Evolutionary conservation across 1,140 invertebrate genomes (phyloP), one percentile per base, ranked within the genome.

Genomic region (Temnothorax longispinosus): DNA sequence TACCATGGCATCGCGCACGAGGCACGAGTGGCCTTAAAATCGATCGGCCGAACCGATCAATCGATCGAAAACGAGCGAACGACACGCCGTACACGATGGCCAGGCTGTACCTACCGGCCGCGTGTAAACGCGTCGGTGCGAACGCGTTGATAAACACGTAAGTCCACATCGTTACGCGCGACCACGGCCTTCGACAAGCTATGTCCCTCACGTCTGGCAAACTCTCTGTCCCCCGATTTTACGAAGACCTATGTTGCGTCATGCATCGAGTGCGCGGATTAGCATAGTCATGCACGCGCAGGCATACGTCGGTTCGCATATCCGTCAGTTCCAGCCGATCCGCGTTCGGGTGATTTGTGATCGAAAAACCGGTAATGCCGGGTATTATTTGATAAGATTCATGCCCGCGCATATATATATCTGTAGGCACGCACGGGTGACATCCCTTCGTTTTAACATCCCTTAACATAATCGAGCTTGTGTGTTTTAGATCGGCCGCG

Each of bases 141-240:
- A 91, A 91, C 88, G 88, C 86, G 82, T 77, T 88, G 86, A 89
- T 91, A 91, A 91, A 91, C 90, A 91, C 88, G 80, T 90, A 88
- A 91, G 87, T 91, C 86, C 88, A 91, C 91, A 89, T 91, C 90
- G 90, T 91, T 91, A 91, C 90, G 88, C 82, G 85, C 88, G 86
- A 69, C 84, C 86, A 89, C 87, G 74, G 64, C 44, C 80, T 88
- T 58, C 90, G 62, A 86, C 86, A 86, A 88, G 82, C 77, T 72
- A 86, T 76, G 86, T 89, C 85, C 72, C 88, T 64, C 88, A 85
- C 75, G 65, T 86, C 78, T 71, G 65, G 80, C 75, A 90, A 90
- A 90, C 90, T 81, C 47, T 35, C 56, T 72, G 62, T 27, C 84
- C 67, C 62, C 85, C 78, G 67, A 91, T 91, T 91, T 91, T 88